A percentile compares a stretch with the other conserved stretches of the same genome.
phyloP scores from a whole-genome alignment of 2,888 invertebrate genomes.

The Ophion ellenae region DNA sequence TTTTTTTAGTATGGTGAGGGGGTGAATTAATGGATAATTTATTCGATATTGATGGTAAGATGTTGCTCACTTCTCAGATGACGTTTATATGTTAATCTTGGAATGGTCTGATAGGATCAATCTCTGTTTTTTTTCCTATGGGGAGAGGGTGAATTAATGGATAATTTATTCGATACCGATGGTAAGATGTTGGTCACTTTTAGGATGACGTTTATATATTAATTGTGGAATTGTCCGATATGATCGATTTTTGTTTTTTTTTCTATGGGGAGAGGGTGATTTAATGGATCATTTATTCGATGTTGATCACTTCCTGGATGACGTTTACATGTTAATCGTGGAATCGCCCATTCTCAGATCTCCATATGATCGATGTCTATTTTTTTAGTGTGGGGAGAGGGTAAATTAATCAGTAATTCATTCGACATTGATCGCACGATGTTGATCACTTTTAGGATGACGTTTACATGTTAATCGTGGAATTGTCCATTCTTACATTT shows the following conservation, averaged over 20 bases:
- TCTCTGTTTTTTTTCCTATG: not conserved
- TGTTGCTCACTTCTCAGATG: not conserved
- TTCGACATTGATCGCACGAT: not conserved
- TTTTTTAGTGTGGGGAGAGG: not conserved
- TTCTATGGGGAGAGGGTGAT: not conserved
- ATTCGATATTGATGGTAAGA: not conserved
- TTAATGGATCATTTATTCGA: not conserved
- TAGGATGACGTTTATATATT: not conserved
- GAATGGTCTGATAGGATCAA: not conserved
- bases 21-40: not conserved
- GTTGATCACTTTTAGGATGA: not conserved
- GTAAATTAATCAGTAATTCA: not conserved
- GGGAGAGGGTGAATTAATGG: slow-evolving; percentile 3
- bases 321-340: not conserved
- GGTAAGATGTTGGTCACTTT: not conserved
- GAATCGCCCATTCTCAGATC: not conserved
- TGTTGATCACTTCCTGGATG: not conserved
- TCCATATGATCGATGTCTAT: not conserved
- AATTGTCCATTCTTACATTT: not conserved
- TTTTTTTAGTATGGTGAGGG: not conserved
- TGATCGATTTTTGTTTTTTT: not conserved
- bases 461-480: not conserved
- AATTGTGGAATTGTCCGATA: not conserved
- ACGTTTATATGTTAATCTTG: not conserved
- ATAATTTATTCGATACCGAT: not conserved